Evolutionary conservation across 2,113 vertebrate genomes (phyloP), one percentile per base, ranked within the genome.

Genomic region (Pachycephala philippinensis): DNA sequence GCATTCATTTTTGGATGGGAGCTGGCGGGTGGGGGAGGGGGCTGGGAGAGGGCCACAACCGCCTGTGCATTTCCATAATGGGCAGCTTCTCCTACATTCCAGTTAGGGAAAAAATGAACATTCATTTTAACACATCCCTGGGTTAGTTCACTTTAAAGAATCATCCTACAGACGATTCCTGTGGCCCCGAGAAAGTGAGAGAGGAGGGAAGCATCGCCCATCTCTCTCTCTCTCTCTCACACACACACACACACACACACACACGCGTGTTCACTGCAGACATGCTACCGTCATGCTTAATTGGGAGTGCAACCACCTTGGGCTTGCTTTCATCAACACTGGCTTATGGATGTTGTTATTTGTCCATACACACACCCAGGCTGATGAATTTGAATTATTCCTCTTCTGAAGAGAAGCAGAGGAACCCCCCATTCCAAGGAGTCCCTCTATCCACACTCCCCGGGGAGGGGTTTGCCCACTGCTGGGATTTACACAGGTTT

Each of bases 1-100:
- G 98, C 98, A 98, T 98, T 98, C 98, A 98, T 98, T 98, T 98
- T 98, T 95, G 98, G 98, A 97, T 95, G 97, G 97, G 96, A 97
- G 82, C 93, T 95, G 97, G 97, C 84, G 91, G 94, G 27, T 96
- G 97, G 97, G 96, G 97, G 97, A 97, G 97, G 97, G 96, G 86
- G 63, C 71, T 3, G 0, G 71, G 80, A 76, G 64, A 84, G 88
- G 88, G 71, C 87, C 79, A 90, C 87, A 69, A 56, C 91, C 61
- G 89, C 83, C 53, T 65, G 88, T 64, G 88, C 61, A 72, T 95
- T 95, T 97, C 96, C 84, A 92, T 81, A 96, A 97, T 24, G 75
- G 30, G 93, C 74, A 85, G 92, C 63, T 94, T 87, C 90, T 89
- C 88, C 66, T 76, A 52, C n/a, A 2, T 95, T 90, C 81, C 93